phyloP scores from a whole-genome alignment of 2,797 vertebrate genomes.

The Psittacula derbiana region DNA sequence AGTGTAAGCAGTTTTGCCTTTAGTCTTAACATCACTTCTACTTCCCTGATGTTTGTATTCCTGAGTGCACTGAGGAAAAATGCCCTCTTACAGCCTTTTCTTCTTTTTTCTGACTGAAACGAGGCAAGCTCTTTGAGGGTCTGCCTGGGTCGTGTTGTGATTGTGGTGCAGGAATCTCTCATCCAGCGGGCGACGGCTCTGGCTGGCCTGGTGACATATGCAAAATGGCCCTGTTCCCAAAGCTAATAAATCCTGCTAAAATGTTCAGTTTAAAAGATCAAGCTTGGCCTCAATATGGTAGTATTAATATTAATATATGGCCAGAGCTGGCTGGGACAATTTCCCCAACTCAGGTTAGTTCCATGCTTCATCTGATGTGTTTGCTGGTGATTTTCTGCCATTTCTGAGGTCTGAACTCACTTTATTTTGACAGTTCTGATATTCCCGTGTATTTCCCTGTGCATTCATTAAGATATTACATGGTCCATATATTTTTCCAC shows the following conservation, averaged over 20 bases:
- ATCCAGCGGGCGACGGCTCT: not conserved
- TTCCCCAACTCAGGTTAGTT: not conserved
- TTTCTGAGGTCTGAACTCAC: not conserved
- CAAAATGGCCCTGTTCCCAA: not conserved
- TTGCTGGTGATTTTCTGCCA: not conserved
- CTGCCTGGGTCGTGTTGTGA: not conserved
- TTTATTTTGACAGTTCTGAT: not conserved
- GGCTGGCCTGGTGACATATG: not conserved
- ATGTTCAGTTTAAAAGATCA: rapidly evolving
- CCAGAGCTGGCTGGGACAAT: not conserved
- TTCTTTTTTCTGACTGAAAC: not conserved
- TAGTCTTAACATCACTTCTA: not conserved
- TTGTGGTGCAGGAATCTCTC: not conserved
- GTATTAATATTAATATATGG: not conserved
- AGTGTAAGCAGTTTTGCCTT: not conserved
- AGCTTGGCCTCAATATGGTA: not conserved
- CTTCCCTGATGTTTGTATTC: not conserved
- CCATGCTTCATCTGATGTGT: not conserved
- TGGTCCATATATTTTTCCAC: not conserved
- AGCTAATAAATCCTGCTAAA: not conserved
- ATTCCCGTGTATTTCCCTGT: not conserved
- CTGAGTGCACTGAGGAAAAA: not conserved
- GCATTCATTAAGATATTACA: no score
- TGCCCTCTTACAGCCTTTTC: not conserved
- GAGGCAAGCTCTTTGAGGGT: not conserved